A percentile compares a stretch with the other conserved stretches of the same genome.
These are phyloP conservation scores for Pelobates fuscus DNA, from an alignment of 2,113 vertebrate genomes.

Conservation along the genomic window DNA sequence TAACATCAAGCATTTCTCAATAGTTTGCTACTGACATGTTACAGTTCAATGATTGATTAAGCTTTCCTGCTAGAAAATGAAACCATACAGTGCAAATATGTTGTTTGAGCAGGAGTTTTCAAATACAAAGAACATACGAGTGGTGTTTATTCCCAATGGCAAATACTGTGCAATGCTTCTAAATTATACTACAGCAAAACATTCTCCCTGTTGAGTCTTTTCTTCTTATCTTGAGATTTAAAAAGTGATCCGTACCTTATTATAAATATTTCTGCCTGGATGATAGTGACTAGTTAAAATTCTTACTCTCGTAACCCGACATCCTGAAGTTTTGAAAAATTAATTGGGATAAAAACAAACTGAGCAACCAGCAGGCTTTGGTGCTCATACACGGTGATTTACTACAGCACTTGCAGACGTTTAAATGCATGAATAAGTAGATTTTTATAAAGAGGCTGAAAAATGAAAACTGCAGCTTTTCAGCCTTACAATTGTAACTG, in stretches of 20 bases:
- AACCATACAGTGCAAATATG: conserved; percentile 46
- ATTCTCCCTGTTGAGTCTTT: conserved; percentile 23
- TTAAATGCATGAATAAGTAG: conserved; percentile 41
- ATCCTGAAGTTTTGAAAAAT: conserved; percentile 32
- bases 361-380: conserved; percentile 29
- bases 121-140: conserved; percentile 35
- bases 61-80: conserved; percentile 43
- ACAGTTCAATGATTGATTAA: conserved; percentile 52
- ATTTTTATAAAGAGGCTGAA: conserved; percentile 4
- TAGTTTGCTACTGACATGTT: conserved; percentile 46
- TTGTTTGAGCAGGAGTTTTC: conserved; percentile 49
- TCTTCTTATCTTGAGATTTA: conserved; percentile 26
- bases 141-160: conserved; percentile 46
- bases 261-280: conserved; percentile 44
- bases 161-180: conserved; percentile 37
- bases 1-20: conserved; percentile 44
- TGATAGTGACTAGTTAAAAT: conserved; percentile 43
- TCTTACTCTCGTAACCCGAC: conserved; percentile 35
- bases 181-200: conserved; percentile 43
- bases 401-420: conserved; percentile 25
- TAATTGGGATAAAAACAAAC: conserved; percentile 44
- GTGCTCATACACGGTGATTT: conserved; percentile 42
- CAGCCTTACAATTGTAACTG: neutral
- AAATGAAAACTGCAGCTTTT: conserved; percentile 15
- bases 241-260: conserved; percentile 47